Evolutionary conservation across 2,888 invertebrate species (phyloP).

Genomic region (Idaea biselata): DNA sequence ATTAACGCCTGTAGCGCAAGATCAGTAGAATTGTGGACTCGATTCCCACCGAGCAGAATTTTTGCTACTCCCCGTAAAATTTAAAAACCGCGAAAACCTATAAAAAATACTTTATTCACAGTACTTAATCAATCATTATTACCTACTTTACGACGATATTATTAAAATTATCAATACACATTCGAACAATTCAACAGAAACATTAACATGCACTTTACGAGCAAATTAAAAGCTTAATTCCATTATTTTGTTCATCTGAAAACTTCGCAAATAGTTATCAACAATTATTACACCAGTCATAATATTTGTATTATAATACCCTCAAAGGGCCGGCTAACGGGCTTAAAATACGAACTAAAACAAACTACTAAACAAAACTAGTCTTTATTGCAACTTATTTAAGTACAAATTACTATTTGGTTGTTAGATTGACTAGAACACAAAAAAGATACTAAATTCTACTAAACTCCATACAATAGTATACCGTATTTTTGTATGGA

Average conservation of each 20-base stretch:
- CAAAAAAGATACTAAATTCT: too few species aligned
- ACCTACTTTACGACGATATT: too few species aligned
- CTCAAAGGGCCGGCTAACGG: slow-evolving; percentile 33
- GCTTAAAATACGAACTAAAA: slow-evolving; percentile 30
- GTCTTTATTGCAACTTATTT: neutral
- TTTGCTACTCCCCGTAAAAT: too few species aligned
- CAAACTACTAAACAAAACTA: slow-evolving; percentile 2
- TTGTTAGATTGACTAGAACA: neutral
- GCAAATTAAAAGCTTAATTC: neutral
- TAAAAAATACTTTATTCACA: too few species aligned
- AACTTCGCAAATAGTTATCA: slow-evolving; percentile 24
- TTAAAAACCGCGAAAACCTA: too few species aligned
- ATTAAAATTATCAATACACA: neutral
- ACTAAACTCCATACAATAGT: too few species aligned
- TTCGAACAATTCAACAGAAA: neutral
- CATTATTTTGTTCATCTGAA: slow-evolving; percentile 6
- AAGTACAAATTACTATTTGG: neutral
- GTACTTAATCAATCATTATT: too few species aligned
- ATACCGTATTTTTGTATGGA: too few species aligned
- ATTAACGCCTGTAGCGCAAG: too few species aligned
- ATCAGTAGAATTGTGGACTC: too few species aligned
- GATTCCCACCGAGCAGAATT: too few species aligned
- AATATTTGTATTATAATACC: slow-evolving; percentile 7
- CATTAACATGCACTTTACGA: neutral
- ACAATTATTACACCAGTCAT: slow-evolving; percentile 13